Base-by-base conservation (phyloP, 2,797 vertebrate species). In the Cossypha heuglini region DNA sequence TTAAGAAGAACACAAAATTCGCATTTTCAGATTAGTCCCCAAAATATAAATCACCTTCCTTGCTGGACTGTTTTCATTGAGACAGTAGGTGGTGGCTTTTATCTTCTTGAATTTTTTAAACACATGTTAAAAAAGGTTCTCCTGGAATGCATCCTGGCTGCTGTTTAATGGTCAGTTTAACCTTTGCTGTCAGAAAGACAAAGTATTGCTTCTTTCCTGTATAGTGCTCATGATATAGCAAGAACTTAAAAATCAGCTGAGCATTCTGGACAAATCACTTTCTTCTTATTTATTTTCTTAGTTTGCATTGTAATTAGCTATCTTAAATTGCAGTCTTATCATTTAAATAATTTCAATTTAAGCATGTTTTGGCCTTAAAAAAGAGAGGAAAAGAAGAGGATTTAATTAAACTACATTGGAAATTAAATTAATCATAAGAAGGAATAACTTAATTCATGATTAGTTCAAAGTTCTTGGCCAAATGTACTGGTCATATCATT, bases 181-280 rank as follows among this genome's bases (percentile, higher is more conserved):
- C 78, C 83, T 96, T 95, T 86, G 35, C 54, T 95, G 91, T 88
- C 96, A 96, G 26, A 92, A 96, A 94, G 89, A 94, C 35, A 73
- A 94, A 97, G 16, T 92, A 43, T 16, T 16, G 6, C 18, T 92
- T 24, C 33, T 94, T 94, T 95, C 76, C 61, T 80, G 40, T 80
- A 85, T 91, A 96, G 80, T 26, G 10, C 7, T 94, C 8, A 43
- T 46, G 91, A 62, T 46, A 35, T 9, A 68, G 11, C 15, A 54
- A 73, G 37, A 91, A 87, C 13, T 52, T 48, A 55, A n/a, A n/a
- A 83, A 90, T 78, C 55, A 80, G 11, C 45, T 76, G 38, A 94
- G 15, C 3, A 73, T 80, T 73, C 33, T 63, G 25, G 26, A 75
- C 22, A 88, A 12, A 94, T 58, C 16, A n/a, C 38, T 92, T 94